Base-by-base conservation (phyloP, 2,797 vertebrate species). In the Odontamblyopus rebecca region DNA sequence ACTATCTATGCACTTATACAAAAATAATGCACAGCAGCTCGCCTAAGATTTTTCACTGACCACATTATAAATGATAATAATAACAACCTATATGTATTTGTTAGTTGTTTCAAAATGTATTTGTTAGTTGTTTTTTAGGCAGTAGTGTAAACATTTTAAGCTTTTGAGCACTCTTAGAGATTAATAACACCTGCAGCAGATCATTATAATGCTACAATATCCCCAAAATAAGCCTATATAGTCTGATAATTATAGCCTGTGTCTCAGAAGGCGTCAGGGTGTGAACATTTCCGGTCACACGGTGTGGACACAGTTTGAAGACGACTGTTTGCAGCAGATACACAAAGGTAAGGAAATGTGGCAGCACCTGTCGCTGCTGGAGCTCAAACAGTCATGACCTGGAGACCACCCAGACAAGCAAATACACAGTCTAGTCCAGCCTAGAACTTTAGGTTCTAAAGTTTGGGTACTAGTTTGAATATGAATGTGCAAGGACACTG, bases 321-420 rank as follows among this genome's bases (percentile, higher is more conserved):
- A 61, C 13, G 44, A 74, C 59, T 70, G 76, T 85, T 75, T 86
- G 71, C 71, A 86, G 81, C 88, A 89, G 79, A 83, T 89, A 86
- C 70, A 80, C 15, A 29, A 12, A 50, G 71, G 70, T 69, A 74
- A 70, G 74, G 30, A 77, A 80, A 72, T 71, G 61, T 62, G 23
- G 29, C 69, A 73, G 44, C 88, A 91, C 84, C 85, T 90, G 89
- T 90, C 72, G 71, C 61, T 82, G 61, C 67, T 78, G 77, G 70
- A 74, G 44, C 18, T 68, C 78, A 70, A 54, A 57, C 32, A 78
- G 61, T 75, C 77, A 60, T 3, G 16, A 81, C 78, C 71, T 35
- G 15, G 27, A 68, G 87, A 89, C 89, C 89, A 90, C 89, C 87
- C 86, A 60, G 84, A 81, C 60, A 70, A 82, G 71, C 70, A 74